These are phyloP conservation scores for Entomyzon cyanotis DNA, from an alignment of 2,113 vertebrate species.

Conservation along the genomic window DNA sequence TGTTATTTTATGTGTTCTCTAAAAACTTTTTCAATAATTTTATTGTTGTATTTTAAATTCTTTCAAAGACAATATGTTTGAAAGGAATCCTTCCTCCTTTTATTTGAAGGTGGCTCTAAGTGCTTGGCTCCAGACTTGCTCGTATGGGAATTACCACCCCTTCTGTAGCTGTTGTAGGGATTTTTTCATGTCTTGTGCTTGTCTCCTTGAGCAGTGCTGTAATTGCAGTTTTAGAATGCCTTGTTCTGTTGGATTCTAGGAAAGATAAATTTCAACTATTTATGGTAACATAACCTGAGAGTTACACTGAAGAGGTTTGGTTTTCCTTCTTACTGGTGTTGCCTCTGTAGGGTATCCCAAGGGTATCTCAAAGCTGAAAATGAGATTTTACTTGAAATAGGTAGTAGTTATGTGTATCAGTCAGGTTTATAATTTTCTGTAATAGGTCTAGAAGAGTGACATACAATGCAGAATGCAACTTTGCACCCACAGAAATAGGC, in stretches of 20 bases:
- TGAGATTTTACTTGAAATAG: neutral
- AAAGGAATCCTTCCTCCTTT: neutral
- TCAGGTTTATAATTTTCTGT: neutral
- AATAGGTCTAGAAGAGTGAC: neutral
- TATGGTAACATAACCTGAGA: accelerated
- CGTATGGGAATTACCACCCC: neutral
- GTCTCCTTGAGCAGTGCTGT: neutral
- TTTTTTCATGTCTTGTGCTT: neutral
- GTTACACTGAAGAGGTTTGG: neutral
- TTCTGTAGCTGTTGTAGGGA: neutral
- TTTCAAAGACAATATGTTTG: neutral
- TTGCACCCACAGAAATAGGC: neutral
- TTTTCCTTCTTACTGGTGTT: neutral
- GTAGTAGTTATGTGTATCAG: neutral
- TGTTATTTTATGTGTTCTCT: neutral
- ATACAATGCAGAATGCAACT: neutral
- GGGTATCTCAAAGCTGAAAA: neutral
- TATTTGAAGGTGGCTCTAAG: neutral
- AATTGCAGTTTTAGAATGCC: neutral
- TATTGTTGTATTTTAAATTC: neutral
- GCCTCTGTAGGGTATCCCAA: neutral
- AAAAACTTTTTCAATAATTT: neutral
- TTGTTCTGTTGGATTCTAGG: neutral
- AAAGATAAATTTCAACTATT: neutral
- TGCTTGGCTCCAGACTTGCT: neutral